A percentile compares a stretch with the other conserved stretches of the same genome.
Conservation (phyloP, 2,113 vertebrate genomes). For the Etheostoma cragini region DNA sequence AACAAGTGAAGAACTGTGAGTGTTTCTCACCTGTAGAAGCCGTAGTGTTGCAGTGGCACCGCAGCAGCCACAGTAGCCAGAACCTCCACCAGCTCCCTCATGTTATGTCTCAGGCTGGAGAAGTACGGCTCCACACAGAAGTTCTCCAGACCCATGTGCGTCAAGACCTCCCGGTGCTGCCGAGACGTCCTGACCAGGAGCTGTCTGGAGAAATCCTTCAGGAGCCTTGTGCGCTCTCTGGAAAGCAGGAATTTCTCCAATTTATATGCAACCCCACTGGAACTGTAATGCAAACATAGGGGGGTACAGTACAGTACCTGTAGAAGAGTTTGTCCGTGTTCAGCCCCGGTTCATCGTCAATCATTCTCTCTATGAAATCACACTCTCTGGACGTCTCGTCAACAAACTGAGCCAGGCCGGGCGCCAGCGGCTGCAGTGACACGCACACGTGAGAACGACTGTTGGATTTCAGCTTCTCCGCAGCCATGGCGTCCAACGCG, state of each 20-base stretch:
- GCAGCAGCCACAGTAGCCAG: constrained; percentile 90
- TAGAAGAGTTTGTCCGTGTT: constrained; percentile 84
- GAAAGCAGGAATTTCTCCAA: constrained; percentile 68
- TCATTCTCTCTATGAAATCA: constrained; percentile 90
- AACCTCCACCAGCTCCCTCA: constrained; percentile 91
- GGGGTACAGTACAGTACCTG: constrained; percentile 53
- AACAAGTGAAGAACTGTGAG: neutral
- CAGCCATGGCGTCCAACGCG: constrained; percentile 89
- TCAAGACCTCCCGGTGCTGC: constrained; percentile 88
- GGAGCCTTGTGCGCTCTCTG: constrained; percentile 84
- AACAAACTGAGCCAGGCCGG: constrained; percentile 89
- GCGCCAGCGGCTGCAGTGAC: constrained; percentile 88
- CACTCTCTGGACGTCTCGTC: constrained; percentile 89
- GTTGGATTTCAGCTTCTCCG: constrained; percentile 93
- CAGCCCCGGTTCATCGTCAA: constrained; percentile 73
- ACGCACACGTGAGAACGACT: constrained; percentile 91
- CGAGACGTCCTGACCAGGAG: constrained; percentile 88
- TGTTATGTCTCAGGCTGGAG: constrained; percentile 91
- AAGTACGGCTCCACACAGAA: constrained; percentile 92
- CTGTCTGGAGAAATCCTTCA: constrained; percentile 85
- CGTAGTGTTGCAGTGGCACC: constrained; percentile 83
- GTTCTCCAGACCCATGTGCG: constrained; percentile 90
- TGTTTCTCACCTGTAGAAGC: constrained; percentile 85
- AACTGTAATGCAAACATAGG: too few relatives aligned
- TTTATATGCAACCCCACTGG: neutral